Conservation (phyloP, 2,888 invertebrate genomes). For the Lasioglossum villosulum region DNA sequence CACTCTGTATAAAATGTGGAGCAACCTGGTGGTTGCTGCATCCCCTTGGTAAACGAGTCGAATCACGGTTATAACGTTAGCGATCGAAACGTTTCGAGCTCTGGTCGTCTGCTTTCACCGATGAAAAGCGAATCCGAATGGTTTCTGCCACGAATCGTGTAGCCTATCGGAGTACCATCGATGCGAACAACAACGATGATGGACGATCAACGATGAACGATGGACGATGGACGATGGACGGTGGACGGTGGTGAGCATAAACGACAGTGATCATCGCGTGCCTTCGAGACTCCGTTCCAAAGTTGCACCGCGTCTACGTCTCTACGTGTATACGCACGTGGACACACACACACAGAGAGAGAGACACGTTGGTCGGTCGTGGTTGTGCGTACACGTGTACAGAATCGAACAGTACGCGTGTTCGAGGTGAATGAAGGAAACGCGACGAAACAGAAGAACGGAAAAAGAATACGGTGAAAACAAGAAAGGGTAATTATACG, state of each 20-base stretch:
- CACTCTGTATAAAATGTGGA: background rate
- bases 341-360: background rate
- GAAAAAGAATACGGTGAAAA: background rate
- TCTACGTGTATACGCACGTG: slow-evolving; percentile 14
- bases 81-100: background rate
- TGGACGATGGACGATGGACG: no score
- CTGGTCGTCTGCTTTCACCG: background rate
- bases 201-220: no score
- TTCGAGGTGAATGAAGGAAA: slow-evolving; percentile 51
- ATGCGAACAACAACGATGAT: slow-evolving; percentile 35
- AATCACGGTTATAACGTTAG: background rate
- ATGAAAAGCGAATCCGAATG: background rate
- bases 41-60: background rate
- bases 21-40: background rate
- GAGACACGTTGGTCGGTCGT: background rate
- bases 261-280: slow-evolving; percentile 65
- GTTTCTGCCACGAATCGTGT: background rate
- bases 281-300: slow-evolving; percentile 68
- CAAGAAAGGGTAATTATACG: background rate
- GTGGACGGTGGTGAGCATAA: slow-evolving; percentile 38
- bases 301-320: slow-evolving; percentile 33
- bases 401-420: slow-evolving; percentile 5
- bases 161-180: background rate
- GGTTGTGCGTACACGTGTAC: slow-evolving; percentile 16
- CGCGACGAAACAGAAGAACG: slow-evolving; percentile 30